These are phyloP conservation scores for Drosophila santomea DNA, from an alignment of 1,140 invertebrate genomes.

Conservation along the genomic window DNA sequence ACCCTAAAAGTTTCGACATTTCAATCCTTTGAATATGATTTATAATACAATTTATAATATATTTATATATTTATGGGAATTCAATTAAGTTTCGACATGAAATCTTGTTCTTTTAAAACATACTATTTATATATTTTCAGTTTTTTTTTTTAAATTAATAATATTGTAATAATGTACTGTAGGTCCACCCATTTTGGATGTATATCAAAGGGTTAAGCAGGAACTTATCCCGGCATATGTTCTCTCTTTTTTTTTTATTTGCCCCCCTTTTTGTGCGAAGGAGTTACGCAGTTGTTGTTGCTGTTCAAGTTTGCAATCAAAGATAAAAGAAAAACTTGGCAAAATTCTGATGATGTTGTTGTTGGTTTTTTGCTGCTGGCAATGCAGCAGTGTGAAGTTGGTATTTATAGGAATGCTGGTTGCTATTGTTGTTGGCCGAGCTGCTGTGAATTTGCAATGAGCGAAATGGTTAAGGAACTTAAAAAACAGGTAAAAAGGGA, in stretches of 20 bases:
- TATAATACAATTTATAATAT: too few species aligned
- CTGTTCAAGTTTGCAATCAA: slow-evolving; percentile 75
- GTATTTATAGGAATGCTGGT: slow-evolving; percentile 78
- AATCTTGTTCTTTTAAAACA: too few species aligned
- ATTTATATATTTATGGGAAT: too few species aligned
- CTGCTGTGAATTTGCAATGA: slow-evolving; percentile 69
- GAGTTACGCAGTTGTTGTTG: slow-evolving; percentile 37
- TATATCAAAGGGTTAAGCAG: slow-evolving; percentile 26
- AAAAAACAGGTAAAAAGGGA: slow-evolving; percentile 12
- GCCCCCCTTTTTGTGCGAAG: slow-evolving; percentile 12
- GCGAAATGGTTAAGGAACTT: slow-evolving; percentile 48
- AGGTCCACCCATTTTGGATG: background rate
- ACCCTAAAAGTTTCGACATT: background rate
- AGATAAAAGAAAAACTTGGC: slow-evolving; percentile 78
- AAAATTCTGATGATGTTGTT: slow-evolving; percentile 20
- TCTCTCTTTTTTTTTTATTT: background rate
- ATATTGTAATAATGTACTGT: too few species aligned
- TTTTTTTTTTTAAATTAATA: too few species aligned
- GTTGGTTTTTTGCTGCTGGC: background rate
- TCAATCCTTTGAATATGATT: background rate
- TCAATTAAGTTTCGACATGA: too few species aligned
- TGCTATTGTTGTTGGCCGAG: slow-evolving; percentile 23
- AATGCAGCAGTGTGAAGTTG: slow-evolving; percentile 67
- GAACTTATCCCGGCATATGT: slow-evolving; percentile 19
- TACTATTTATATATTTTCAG: too few species aligned